phyloP scores from a whole-genome alignment of 1,140 invertebrate genomes.

The Babylonia areolata region DNA sequence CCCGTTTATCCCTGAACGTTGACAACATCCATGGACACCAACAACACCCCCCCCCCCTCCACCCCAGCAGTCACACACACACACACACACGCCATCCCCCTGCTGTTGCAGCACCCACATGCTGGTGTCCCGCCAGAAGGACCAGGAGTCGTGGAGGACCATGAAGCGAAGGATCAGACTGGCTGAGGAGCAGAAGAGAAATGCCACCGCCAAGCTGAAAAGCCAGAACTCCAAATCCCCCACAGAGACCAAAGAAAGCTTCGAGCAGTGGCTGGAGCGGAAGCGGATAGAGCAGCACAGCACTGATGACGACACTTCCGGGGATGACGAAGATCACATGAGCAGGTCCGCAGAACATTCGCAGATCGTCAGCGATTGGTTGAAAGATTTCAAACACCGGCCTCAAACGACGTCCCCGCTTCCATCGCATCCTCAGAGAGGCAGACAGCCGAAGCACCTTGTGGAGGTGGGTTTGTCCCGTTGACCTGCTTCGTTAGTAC shows the following conservation, averaged over 20 bases:
- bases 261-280: constrained; percentile 57
- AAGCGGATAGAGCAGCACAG: constrained; percentile 46
- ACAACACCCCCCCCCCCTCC: no score
- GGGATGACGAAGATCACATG: neutral
- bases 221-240: neutral
- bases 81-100: no score
- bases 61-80: no score
- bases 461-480: neutral
- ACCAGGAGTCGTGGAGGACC: constrained; percentile 37
- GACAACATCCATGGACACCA: no score
- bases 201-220: neutral
- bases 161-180: constrained; percentile 39
- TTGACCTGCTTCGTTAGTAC: no score
- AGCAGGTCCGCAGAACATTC: neutral
- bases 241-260: constrained; percentile 46
- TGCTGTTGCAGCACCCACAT: neutral
- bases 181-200: constrained; percentile 40
- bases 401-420: neutral
- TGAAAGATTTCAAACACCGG: constrained; percentile 6
- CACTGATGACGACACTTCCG: neutral
- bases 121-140: constrained; percentile 30
- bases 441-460: neutral
- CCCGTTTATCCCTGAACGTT: no score
- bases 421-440: neutral
- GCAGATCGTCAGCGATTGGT: constrained; percentile 5